phyloP scores from a whole-genome alignment of 2,113 vertebrate genomes.

The Ochotona princeps region DNA sequence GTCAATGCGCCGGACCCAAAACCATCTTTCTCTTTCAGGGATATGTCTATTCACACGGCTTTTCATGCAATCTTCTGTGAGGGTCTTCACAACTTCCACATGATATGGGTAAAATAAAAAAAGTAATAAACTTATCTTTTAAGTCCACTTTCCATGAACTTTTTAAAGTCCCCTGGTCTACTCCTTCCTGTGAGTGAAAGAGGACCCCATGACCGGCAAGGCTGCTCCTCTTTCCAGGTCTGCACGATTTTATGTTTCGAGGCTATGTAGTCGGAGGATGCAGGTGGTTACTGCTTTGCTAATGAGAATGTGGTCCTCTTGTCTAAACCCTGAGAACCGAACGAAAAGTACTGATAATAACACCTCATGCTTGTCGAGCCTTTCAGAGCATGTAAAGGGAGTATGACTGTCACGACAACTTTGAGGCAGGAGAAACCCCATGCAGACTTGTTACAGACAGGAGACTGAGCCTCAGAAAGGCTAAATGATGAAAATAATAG shows the following conservation, averaged over 20 bases:
- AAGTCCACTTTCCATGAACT: no score
- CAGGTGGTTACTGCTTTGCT: not conserved
- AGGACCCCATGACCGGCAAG: not conserved
- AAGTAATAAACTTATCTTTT: no score
- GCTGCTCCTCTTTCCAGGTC: not conserved
- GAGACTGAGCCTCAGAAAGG: conserved; percentile 51
- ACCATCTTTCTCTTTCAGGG: not conserved
- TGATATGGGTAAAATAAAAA: no score
- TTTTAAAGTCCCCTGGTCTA: no score
- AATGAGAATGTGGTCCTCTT: conserved; percentile 34
- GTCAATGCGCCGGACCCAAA: no score
- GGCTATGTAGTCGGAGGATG: not conserved
- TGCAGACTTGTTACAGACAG: conserved; percentile 40
- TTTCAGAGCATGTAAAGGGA: conserved; percentile 32
- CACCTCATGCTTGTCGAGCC: not conserved
- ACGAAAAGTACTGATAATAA: conserved; percentile 20
- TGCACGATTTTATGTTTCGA: not conserved
- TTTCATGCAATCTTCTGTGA: not conserved
- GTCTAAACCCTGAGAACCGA: conserved; percentile 22
- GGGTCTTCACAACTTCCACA: no score
- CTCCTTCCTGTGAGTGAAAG: not conserved
- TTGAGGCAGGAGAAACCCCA: conserved; percentile 40
- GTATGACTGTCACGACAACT: conserved; percentile 22
- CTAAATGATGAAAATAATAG: conserved; percentile 42
- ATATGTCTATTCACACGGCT: not conserved